phyloP scores from a whole-genome alignment of 2,888 invertebrate genomes.

The Agonum fuliginosum region DNA sequence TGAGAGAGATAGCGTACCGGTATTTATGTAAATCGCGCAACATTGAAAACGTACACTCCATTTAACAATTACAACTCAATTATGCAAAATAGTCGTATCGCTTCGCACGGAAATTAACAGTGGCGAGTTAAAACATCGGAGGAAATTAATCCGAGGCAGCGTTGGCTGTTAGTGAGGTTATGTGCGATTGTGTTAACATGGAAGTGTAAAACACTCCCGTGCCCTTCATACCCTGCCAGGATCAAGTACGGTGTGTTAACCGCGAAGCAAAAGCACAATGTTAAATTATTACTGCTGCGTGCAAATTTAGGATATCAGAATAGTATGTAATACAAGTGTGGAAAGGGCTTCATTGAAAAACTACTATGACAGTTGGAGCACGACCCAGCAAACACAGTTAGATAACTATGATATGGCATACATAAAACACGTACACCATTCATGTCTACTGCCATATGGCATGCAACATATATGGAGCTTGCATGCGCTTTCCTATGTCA shows the following conservation, averaged over 20 bases:
- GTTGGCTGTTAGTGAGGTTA: constrained; percentile 51
- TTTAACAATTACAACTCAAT: constrained; percentile 73
- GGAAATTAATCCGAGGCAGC: constrained; percentile 67
- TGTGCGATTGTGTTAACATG: neutral
- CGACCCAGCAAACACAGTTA: no score
- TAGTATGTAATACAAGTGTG: no score
- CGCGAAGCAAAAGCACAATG: neutral
- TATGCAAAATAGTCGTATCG: constrained; percentile 72
- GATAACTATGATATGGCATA: no score
- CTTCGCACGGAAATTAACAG: constrained; percentile 72
- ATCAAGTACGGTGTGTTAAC: neutral
- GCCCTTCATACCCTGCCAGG: neutral
- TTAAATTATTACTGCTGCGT: neutral
- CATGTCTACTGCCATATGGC: no score
- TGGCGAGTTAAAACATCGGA: constrained; percentile 71
- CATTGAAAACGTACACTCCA: constrained; percentile 72
- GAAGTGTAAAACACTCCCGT: neutral
- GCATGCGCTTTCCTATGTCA: no score
- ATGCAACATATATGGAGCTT: no score
- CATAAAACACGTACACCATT: no score
- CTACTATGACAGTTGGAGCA: no score
- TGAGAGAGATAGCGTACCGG: constrained; percentile 66
- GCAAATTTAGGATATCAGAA: no score
- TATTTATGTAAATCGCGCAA: constrained; percentile 71
- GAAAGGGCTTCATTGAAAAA: no score